Conservation (phyloP, 2,888 invertebrate genomes). For the Athetis lepigone region DNA sequence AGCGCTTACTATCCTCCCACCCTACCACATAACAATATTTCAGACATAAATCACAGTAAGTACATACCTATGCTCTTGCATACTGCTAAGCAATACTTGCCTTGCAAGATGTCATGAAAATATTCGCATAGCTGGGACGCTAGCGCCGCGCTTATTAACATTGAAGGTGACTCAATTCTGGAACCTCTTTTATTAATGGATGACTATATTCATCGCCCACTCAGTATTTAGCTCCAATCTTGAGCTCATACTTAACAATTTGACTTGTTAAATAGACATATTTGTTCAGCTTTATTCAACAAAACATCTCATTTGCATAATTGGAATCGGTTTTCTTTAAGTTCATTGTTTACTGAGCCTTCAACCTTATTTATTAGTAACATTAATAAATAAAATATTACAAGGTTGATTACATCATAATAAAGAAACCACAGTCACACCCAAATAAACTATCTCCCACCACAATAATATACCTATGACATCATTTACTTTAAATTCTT, state of each 20-base stretch:
- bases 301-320: conserved; percentile 41
- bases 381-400: conserved; percentile 30
- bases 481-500: conserved; percentile 56
- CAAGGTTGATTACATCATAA: conserved; percentile 56
- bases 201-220: conserved; percentile 81
- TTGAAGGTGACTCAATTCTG: conserved; percentile 78
- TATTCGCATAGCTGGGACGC: conserved; percentile 58
- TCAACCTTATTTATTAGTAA: conserved; percentile 3
- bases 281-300: conserved; percentile 44
- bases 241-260: conserved; percentile 67
- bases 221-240: conserved; percentile 68
- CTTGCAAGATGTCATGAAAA: conserved; percentile 62
- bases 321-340: conserved; percentile 17
- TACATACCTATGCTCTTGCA: not conserved
- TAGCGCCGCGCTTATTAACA: conserved; percentile 70
- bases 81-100: conserved; percentile 60
- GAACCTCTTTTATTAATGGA: conserved; percentile 79
- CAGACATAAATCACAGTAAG: not conserved
- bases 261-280: conserved; percentile 55
- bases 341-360: not conserved
- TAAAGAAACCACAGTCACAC: conserved; percentile 53
- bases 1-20: not conserved
- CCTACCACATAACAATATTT: not conserved
- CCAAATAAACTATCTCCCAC: conserved; percentile 57
- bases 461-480: conserved; percentile 53